Conservation (phyloP, 2,888 invertebrate genomes). For the Dromius quadrimaculatus region DNA sequence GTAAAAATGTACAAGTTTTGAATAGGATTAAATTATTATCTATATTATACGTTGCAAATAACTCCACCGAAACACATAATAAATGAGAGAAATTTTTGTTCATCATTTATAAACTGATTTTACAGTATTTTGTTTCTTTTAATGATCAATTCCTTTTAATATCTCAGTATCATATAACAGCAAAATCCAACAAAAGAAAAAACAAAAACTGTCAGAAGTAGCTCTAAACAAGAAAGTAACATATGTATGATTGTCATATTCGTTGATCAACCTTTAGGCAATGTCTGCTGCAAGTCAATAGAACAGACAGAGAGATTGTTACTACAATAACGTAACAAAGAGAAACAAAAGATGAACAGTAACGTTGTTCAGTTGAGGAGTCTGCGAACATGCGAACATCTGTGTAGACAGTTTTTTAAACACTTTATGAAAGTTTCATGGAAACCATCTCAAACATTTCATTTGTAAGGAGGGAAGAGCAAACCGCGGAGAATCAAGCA, state of each 20-base stretch:
- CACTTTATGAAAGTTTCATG: slow-evolving; percentile 38
- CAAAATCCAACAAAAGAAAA: slow-evolving; percentile 7
- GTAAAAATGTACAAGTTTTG: too few relatives aligned
- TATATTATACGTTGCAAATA: too few relatives aligned
- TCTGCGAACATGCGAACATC: slow-evolving; percentile 30
- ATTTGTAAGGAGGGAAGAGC: background rate
- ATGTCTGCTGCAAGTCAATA: background rate
- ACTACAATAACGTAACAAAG: slow-evolving; percentile 9
- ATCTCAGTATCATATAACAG: too few relatives aligned
- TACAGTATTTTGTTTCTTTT: too few relatives aligned
- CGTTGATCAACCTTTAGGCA: slow-evolving; percentile 19
- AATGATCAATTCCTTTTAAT: too few relatives aligned
- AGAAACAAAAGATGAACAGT: slow-evolving; percentile 14
- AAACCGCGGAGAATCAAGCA: too few relatives aligned
- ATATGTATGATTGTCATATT: slow-evolving; percentile 30
- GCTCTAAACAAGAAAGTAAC: slow-evolving; percentile 10
- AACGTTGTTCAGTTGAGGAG: background rate
- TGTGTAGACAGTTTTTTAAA: slow-evolving; percentile 43
- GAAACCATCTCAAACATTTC: slow-evolving; percentile 38
- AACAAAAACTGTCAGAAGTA: slow-evolving; percentile 9
- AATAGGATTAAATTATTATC: too few relatives aligned
- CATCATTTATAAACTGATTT: too few relatives aligned
- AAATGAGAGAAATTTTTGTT: too few relatives aligned
- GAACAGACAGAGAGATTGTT: background rate
- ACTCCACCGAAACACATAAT: too few relatives aligned